Evolutionary conservation across 2,797 vertebrate species (phyloP).

Genomic region (Tympanoctomys barrerae): DNA sequence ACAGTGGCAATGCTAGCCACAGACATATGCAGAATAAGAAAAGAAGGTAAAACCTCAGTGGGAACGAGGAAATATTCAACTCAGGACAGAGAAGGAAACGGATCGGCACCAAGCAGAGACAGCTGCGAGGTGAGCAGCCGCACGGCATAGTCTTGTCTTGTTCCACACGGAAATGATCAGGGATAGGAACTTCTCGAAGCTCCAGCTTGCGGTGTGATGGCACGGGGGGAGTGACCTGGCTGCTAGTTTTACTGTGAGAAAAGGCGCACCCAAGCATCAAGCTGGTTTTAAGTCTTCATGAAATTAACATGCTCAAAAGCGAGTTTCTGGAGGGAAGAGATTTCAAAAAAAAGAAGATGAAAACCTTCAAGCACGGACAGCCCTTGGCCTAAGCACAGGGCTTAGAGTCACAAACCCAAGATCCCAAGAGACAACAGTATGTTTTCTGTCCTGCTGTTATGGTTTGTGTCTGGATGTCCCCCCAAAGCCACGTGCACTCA

Average conservation of each 20-base stretch:
- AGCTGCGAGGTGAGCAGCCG: not conserved
- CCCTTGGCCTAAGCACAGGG: not conserved
- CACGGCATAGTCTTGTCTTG: not conserved
- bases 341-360: not conserved
- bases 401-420: not conserved
- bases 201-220: not conserved
- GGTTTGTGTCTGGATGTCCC: too few relatives aligned
- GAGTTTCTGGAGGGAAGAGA: not conserved
- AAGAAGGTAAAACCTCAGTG: not conserved
- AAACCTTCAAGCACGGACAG: not conserved
- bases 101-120: too few relatives aligned
- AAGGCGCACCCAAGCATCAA: not conserved
- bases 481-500: too few relatives aligned
- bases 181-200: not conserved
- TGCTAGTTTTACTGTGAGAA: not conserved
- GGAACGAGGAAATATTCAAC: not conserved
- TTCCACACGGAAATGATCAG: not conserved
- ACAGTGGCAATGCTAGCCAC: not conserved
- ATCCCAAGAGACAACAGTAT: not conserved
- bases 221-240: not conserved
- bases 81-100: not conserved
- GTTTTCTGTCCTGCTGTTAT: not conserved
- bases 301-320: not conserved
- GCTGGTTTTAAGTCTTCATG: not conserved
- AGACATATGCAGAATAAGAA: not conserved